Base-by-base conservation (phyloP, 2,113 vertebrate species). In the Rhombomys opimus region DNA sequence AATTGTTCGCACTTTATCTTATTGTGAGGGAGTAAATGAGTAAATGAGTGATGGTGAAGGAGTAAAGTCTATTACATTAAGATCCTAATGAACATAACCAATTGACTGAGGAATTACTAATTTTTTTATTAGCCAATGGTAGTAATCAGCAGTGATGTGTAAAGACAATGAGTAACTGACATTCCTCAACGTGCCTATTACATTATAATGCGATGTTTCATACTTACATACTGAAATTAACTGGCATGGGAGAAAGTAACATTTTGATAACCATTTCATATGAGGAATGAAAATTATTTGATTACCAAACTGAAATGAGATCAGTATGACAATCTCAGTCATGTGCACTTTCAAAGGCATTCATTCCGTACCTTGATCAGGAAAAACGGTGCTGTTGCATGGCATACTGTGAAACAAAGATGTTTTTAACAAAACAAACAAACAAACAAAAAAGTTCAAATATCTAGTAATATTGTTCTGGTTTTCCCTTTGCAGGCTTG, bases 41-140 rank as follows among this genome's bases (percentile, higher is more conserved):
- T 46, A 46, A 46, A 46, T 46, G 46, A 46, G 46, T 46, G 91
- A 87, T 68, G 38, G 1, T 92, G 46, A 90, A 84, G 89, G 88
- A 50, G 52, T 81, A 57, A 63, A 63, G 86, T 20, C 22, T 77
- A 23, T 14, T 38, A 77, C n/a, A 90, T 97, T 95, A 86, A 65
- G 22, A 90, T 90, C 4, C 57, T 90, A 93, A 92, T 96, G 46
- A 96, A 63, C 73, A 86, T 93, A 96, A 92, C 81, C 86, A 94
- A 87, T 92, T 95, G 65, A 65, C 73, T 96, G 61, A 89, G 85
- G 54, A 95, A 96, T 68, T 38, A 73, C 57, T 95, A 93, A 95
- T 97, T 95, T 12, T 67, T 95, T 95, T 95, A 94, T 94, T 84
- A 94, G 27, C 38, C 50, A 68, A 61, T 97, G 78, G 4, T 65